Base-by-base conservation (phyloP, 2,888 invertebrate species). In the Dicyrtoma fusca region DNA sequence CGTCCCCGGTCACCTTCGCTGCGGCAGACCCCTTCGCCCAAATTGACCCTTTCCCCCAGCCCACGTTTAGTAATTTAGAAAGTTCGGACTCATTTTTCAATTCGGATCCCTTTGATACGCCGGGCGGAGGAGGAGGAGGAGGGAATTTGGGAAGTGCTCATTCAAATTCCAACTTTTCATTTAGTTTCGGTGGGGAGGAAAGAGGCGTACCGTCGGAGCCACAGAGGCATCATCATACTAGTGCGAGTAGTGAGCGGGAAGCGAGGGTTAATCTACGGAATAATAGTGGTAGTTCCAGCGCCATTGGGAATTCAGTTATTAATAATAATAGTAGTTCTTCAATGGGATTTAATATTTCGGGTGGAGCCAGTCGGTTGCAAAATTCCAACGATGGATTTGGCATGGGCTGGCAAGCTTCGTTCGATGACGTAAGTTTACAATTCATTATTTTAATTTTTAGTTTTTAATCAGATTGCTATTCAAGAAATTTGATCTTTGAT, bases 61-160 rank as follows among this genome's bases (percentile, higher is more conserved):
- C 77, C 6, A 77, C 75, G 17, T 78, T 75, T 71, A 72, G 63
- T 57, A 76, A 74, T 19, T 68, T 66, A 14, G 73, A 70, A 53
- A 61, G 49, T 23, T 34, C 65, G 1, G 80, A 80, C 45, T 47
- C 65, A 0, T 79, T 76, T 62, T 78, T 78, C 47, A 73, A 49
- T 53, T 75, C 79, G 0, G 80, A 80, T 71, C 80, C 80, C n/a
- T 80, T 80, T 69, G 80, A 80, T 23, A 80, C 77, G 53, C 77
- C 80, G 0, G 74, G 55, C 5, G 65, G 62, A 5, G 34, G 34
- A 5, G 34, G 34, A 5, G 8, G 1, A 21, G 34, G 8, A 61
- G 34, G 61, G 23, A 61, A 17, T 25, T 26, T 34, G 34, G 34
- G 34, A 3, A 34, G 34, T 34, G 3, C 34, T 5, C 11, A 26